Evolutionary conservation across 2,113 vertebrate species (phyloP), one percentile per base, ranked within the genome.

Genomic region (Rallus limicola): DNA sequence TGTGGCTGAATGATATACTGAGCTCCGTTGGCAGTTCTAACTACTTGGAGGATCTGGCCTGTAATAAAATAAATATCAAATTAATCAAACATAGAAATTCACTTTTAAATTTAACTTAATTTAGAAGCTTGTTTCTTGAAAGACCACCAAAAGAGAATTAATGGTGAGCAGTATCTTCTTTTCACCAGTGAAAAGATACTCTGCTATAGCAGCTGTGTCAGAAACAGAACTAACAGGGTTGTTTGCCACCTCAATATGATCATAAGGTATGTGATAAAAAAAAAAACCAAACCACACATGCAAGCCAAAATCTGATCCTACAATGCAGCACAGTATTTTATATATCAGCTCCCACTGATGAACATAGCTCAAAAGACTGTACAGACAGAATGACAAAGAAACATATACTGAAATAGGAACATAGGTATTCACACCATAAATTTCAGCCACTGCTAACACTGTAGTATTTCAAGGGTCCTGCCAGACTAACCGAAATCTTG

Each of bases 1-100:
- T 99, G 99, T 8, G 99, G 99, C 5, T 99, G 99, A 96, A 99
- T 98, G 93, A 99, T 98, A 95, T 99, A 99, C 95, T 99, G 99
- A 92, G 99, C 97, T 85, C 99, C 99, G 42, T 99, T 99, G 77
- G 99, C 97, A 86, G 98, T 98, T 90, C 99, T 98, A 84, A 99
- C 98, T 97, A 99, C 98, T 97, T 99, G 99, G 93, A 99, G 97
- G 95, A 99, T 98, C 97, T 99, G 99, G 96, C 99, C 99, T 99
- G 95, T 60, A 95, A 65, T 26, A 78, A 95, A 92, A n/a, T 11
- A 86, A 71, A 11, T 31, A 97, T 16, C 67, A 53, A 44, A 95
- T 83, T 70, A 82, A 58, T 69, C 26, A 88, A 81, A 92, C 6
- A 21, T 6, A 69, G 34, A 80, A 70, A 55, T 91, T 55, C 1